Conservation (phyloP, 2,113 vertebrate species). For the Tupaia tana region DNA sequence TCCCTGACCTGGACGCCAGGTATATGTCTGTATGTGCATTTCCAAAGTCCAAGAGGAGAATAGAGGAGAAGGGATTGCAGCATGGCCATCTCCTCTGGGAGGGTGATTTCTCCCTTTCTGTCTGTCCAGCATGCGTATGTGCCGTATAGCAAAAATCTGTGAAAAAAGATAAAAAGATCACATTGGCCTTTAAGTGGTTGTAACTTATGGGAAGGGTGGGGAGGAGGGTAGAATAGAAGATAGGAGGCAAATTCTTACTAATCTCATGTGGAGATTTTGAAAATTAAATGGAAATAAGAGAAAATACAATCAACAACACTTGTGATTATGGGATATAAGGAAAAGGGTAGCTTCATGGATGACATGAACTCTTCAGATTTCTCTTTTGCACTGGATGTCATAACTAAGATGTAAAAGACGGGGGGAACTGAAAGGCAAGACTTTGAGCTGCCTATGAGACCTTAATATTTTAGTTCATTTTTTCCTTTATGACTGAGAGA, state of each 20-base stretch:
- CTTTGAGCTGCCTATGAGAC: not conserved
- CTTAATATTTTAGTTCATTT: too few relatives aligned
- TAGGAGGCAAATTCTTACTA: not conserved
- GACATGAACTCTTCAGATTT: not conserved
- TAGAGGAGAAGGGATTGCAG: too few relatives aligned
- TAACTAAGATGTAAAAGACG: not conserved
- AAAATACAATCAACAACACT: slow-evolving; percentile 27
- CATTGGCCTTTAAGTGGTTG: slow-evolving; percentile 4
- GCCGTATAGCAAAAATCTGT: too few relatives aligned
- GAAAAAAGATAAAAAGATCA: not conserved
- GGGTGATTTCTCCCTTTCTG: too few relatives aligned
- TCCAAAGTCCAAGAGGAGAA: too few relatives aligned
- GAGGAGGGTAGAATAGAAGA: not conserved
- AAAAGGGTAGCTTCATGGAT: not conserved
- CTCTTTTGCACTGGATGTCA: not conserved
- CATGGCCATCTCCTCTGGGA: too few relatives aligned
- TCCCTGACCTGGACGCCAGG: too few relatives aligned
- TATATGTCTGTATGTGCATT: too few relatives aligned
- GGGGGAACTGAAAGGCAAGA: not conserved
- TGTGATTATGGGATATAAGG: not conserved
- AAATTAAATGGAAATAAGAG: not conserved
- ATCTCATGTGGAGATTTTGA: not conserved
- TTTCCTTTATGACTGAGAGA: too few relatives aligned
- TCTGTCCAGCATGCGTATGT: too few relatives aligned
- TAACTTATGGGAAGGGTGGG: not conserved